Percentiles rank a stretch among this genome's conserved stretches.
These are phyloP conservation scores for Colistium nudipinnis DNA, from an alignment of 2,113 vertebrate genomes.

Conservation along the genomic window DNA sequence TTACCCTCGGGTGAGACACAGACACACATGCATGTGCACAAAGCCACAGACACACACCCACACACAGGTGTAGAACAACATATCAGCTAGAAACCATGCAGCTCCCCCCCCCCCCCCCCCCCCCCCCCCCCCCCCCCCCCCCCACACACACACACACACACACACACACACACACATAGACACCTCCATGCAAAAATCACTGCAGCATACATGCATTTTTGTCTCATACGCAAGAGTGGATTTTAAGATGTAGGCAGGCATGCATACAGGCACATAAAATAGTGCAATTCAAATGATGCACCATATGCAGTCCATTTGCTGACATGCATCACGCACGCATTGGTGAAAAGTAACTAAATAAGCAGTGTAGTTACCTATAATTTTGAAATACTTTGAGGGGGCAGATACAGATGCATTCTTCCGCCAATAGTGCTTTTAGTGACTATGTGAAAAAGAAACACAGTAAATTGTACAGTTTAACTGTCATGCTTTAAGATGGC, in stretches of 20 bases:
- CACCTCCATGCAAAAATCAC: slow-evolving; percentile 59
- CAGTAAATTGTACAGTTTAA: too few species aligned
- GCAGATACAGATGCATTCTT: not conserved
- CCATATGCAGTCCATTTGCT: slow-evolving; percentile 26
- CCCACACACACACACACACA: slow-evolving; percentile 15
- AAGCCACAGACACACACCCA: slow-evolving; percentile 1
- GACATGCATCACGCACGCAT: slow-evolving; percentile 36
- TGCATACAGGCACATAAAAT: slow-evolving; percentile 41
- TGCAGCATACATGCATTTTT: slow-evolving; percentile 53
- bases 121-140: too few species aligned
- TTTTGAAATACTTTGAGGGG: not conserved
- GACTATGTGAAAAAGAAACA: too few species aligned
- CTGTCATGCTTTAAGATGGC: too few species aligned
- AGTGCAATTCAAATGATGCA: slow-evolving; percentile 30
- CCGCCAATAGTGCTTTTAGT: too few species aligned
- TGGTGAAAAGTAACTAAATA: not conserved
- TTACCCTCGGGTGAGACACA: slow-evolving; percentile 79
- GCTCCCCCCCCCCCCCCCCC: too few species aligned
- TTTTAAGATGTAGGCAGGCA: slow-evolving; percentile 52
- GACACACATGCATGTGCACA: slow-evolving; percentile 50
- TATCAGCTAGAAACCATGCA: slow-evolving; percentile 28
- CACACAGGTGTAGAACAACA: slow-evolving; percentile 55
- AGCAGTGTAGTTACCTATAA: not conserved
- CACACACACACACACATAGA: slow-evolving; percentile 7
- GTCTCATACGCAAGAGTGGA: slow-evolving; percentile 56